A percentile compares a stretch with the other conserved stretches of the same genome.
These are phyloP conservation scores for Benthosema pterotum DNA, from an alignment of 2,797 vertebrate genomes.

Conservation along the genomic window DNA sequence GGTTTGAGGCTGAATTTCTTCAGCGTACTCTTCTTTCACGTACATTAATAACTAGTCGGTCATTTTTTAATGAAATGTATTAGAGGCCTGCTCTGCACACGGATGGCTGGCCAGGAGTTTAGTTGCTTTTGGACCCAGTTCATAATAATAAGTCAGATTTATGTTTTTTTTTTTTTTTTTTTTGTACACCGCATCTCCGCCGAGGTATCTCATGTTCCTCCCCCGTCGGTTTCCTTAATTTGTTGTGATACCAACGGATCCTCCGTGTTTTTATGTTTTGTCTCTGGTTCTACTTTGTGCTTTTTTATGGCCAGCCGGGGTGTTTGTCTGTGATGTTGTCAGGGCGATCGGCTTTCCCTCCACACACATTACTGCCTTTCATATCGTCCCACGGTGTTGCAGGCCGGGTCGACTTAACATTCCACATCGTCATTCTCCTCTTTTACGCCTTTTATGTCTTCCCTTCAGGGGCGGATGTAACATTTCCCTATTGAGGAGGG, in stretches of 20 bases:
- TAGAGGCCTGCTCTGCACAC: conserved; percentile 2
- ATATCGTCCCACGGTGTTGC: conserved; percentile 10
- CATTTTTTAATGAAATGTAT: conserved; percentile 18
- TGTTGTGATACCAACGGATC: background rate
- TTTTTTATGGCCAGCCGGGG: background rate
- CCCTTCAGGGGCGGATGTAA: no score
- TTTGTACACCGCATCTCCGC: conserved; percentile 19
- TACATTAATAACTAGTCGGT: conserved; percentile 6
- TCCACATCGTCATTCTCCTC: conserved; percentile 23
- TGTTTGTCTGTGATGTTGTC: conserved; percentile 4
- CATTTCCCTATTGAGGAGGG: no score
- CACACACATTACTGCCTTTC: conserved; percentile 12
- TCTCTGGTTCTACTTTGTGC: background rate
- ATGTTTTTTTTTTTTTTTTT: conserved; percentile 2
- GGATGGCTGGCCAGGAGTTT: conserved; percentile 18
- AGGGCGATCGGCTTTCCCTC: conserved; percentile 8
- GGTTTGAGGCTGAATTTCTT: conserved; percentile 11
- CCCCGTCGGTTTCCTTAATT: conserved; percentile 9
- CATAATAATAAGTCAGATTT: conserved; percentile 27
- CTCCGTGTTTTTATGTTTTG: conserved; percentile 12
- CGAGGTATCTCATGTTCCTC: conserved; percentile 8
- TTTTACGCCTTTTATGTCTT: conserved; percentile 7
- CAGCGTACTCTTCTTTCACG: conserved; percentile 17
- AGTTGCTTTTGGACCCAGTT: conserved; percentile 10
- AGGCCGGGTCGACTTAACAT: conserved; percentile 1